Evolutionary conservation across 2,888 invertebrate species (phyloP).

Genomic region (Trachelus iudaicus): DNA sequence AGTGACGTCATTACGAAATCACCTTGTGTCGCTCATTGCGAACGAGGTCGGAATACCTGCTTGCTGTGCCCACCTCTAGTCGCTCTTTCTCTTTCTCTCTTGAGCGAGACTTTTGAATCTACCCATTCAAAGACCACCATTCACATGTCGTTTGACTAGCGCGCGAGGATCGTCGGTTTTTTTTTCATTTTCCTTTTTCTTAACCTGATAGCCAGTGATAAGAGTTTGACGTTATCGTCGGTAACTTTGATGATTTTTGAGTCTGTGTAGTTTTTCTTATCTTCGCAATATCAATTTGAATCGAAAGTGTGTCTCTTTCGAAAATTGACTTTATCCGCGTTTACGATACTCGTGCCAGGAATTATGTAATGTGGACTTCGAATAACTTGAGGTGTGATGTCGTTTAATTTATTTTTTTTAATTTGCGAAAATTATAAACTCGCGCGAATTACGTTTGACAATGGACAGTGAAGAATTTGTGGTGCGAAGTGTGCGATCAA

Average conservation of each 20-base stretch:
- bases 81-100: neutral
- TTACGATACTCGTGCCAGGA: neutral
- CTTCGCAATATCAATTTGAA: neutral
- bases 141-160: neutral
- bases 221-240: neutral
- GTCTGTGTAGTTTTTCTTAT: neutral
- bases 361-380: neutral
- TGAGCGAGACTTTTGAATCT: neutral
- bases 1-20: constrained; percentile 41
- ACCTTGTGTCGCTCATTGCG: constrained; percentile 27
- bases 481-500: neutral
- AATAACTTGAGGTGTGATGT: neutral
- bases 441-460: neutral
- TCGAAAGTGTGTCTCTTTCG: neutral
- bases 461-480: neutral
- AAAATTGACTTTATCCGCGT: neutral
- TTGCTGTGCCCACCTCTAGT: neutral
- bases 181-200: neutral
- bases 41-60: neutral
- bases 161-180: neutral
- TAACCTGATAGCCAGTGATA: neutral
- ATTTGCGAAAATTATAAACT: neutral
- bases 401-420: neutral
- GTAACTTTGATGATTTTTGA: neutral
- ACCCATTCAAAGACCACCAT: neutral